Evolutionary conservation across 1,140 invertebrate genomes (phyloP).

Genomic region (Leptoteleia sp.): DNA sequence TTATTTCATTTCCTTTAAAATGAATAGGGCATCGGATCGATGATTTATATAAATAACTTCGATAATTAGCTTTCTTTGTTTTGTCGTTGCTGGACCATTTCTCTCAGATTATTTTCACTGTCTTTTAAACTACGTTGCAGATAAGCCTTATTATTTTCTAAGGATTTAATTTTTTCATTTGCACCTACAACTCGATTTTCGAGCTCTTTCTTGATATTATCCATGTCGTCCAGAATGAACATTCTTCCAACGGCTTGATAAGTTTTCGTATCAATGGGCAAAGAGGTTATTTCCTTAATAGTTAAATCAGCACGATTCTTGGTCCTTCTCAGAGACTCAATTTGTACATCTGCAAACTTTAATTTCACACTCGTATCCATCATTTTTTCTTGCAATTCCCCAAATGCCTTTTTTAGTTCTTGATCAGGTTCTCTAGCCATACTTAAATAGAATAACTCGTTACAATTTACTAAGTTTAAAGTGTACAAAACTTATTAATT

Average conservation of each 20-base stretch:
- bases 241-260: conserved; percentile 92
- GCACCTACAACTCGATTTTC: conserved; percentile 83
- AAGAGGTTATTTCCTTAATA: conserved; percentile 82
- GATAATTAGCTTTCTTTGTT: conserved; percentile 68
- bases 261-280: conserved; percentile 84
- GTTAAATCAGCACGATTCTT: conserved; percentile 88
- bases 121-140: conserved; percentile 90
- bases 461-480: no score
- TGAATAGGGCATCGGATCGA: no score
- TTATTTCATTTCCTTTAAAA: no score
- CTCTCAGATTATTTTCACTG: conserved; percentile 91
- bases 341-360: conserved; percentile 89
- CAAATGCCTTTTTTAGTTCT: conserved; percentile 88
- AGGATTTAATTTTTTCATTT: conserved; percentile 87
- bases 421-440: conserved; percentile 79
- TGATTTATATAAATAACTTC: background rate
- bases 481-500: no score
- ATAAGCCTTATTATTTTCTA: conserved; percentile 89
- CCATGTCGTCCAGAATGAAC: conserved; percentile 82
- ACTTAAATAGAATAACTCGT: no score
- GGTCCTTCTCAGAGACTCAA: conserved; percentile 85
- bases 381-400: conserved; percentile 91
- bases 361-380: conserved; percentile 90
- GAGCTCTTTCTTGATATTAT: conserved; percentile 85
- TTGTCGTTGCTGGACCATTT: conserved; percentile 88